Percentiles rank a stretch among this genome's conserved stretches.
Evolutionary conservation across 2,113 vertebrate species (phyloP).

Genomic region (Pangasianodon gigas): DNA sequence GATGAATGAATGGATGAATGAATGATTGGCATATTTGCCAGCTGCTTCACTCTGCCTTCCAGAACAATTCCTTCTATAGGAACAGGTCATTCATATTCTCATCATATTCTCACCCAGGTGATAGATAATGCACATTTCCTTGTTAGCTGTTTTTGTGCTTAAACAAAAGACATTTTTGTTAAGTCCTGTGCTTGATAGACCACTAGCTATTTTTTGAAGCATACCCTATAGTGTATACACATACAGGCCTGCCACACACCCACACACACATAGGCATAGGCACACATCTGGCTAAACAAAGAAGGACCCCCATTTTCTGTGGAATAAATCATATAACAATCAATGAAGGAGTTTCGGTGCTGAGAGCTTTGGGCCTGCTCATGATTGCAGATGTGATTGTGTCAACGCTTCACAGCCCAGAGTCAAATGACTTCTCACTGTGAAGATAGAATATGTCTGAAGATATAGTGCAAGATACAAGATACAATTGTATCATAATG

Average conservation of each 20-base stretch:
- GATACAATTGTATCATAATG: neutral
- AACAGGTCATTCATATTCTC: neutral
- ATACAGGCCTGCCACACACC: neutral
- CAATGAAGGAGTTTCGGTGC: constrained; percentile 28
- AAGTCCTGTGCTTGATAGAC: neutral
- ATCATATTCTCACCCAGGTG: neutral
- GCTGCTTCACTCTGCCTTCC: neutral
- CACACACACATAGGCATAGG: neutral
- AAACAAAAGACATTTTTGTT: neutral
- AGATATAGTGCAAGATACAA: neutral
- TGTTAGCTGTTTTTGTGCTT: neutral
- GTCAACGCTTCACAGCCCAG: constrained; percentile 12
- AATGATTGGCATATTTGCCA: neutral
- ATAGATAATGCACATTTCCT: neutral
- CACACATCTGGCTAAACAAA: constrained; percentile 29
- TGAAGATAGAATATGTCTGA: constrained; percentile 28
- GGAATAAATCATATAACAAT: constrained; percentile 49
- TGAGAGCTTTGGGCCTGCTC: constrained; percentile 8
- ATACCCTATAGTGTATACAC: neutral
- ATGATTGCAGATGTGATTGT: constrained; percentile 45
- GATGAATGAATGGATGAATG: neutral
- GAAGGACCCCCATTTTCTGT: constrained; percentile 18
- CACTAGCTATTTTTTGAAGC: neutral
- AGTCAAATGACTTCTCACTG: constrained; percentile 27
- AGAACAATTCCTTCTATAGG: neutral